Evolutionary conservation across 2,888 invertebrate species (phyloP), one percentile per base, ranked within the genome.

Genomic region (Epinotia brunnichana): DNA sequence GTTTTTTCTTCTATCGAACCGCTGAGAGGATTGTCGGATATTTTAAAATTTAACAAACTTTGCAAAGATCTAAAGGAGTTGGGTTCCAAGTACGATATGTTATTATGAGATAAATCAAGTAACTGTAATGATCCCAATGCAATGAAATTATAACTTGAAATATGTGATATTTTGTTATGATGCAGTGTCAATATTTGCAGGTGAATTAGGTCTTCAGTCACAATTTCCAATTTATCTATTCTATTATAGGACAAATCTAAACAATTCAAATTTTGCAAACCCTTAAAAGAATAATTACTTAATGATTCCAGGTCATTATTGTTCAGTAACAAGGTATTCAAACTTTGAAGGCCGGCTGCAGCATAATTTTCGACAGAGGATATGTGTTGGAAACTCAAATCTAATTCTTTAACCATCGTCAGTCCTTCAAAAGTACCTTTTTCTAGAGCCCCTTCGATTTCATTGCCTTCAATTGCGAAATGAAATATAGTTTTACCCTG

Each of bases 61-160:
- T 73, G 77, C 11, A 90, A 74, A 2, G 81, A 78, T 53, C 76
- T 69, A 74, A 90, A 90, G 15, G 85, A 84, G 70, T 83, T 80
- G 2, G 81, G 70, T 71, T 83, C 82, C 15, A 91, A 77, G 41
- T 75, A 74, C 1, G 84, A 74, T 69, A 91, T 87, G 61, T 85
- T 82, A 71, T 91, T 91, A 62, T 84, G 76, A 15, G 90, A 86
- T 35, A 91, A 71, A 81, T 90, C 88, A 67, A 91, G 81, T 78
- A 80, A 80, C 66, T 83, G 78, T 13, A 91, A 76, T 17, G 70
- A 71, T 53, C 73, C 77, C 48, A 90, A 78, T 17, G 80, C 74
- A 29, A 76, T 66, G 62, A 90, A 86, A 48, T 83, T 74, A 56
- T 85, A 79, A 53, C 79, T 75, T 56, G 81, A 79, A 13, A 91